Evolutionary conservation across 2,113 vertebrate species (phyloP).

Genomic region (Motacilla tschutschensis): DNA sequence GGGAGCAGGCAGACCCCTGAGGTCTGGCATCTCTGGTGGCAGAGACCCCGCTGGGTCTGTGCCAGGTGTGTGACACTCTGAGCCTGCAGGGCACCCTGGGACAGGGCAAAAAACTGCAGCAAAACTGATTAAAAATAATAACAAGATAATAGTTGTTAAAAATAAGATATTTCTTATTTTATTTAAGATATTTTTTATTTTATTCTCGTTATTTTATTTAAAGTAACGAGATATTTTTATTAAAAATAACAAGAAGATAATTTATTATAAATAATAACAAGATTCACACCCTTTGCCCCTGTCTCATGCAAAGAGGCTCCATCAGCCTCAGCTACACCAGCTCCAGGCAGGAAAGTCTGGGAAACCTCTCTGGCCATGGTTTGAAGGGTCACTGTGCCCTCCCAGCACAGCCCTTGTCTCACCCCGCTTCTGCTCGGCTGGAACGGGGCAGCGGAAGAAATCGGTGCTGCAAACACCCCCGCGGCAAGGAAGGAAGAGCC

Average conservation of each 20-base stretch:
- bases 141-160: not conserved
- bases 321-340: slow-evolving; percentile 24
- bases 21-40: not conserved
- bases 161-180: too few species aligned
- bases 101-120: slow-evolving; percentile 17
- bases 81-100: not conserved
- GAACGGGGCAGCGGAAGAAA: not conserved
- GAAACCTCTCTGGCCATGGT: not conserved
- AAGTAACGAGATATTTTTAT: too few species aligned
- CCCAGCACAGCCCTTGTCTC: rapidly evolving
- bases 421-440: rapidly evolving
- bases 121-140: not conserved
- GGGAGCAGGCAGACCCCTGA: not conserved
- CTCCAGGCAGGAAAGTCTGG: slow-evolving; percentile 15
- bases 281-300: not conserved
- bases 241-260: too few species aligned
- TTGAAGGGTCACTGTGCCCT: not conserved
- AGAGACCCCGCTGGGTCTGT: not conserved
- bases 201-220: too few species aligned
- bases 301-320: slow-evolving; percentile 3
- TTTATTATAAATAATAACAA: not conserved
- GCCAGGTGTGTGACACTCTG: not conserved
- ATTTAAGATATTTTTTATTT: too few species aligned
- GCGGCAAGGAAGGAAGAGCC: not conserved
- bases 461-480: too few species aligned